Conservation (phyloP, 1,140 invertebrate species). For the Arion vulgaris region DNA sequence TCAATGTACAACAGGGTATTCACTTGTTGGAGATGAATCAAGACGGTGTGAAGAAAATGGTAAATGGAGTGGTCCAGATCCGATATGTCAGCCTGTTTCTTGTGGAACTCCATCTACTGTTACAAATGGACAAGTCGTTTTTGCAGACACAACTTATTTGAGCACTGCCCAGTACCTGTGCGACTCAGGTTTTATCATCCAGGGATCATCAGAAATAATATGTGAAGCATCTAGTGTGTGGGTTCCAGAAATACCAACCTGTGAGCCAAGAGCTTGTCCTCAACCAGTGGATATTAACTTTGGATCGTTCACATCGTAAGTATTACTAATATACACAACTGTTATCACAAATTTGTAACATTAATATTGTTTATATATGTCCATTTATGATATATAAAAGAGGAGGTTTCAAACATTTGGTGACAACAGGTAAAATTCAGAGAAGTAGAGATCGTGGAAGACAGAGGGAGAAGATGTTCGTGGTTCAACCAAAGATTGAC, state of each 20-base stretch:
- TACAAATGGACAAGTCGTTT: constrained; percentile 48
- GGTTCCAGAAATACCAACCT: constrained; percentile 58
- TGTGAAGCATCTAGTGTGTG: constrained; percentile 63
- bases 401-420: too few relatives aligned
- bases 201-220: constrained; percentile 51
- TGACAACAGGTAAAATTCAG: too few relatives aligned
- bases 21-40: constrained; percentile 68
- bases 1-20: constrained; percentile 71
- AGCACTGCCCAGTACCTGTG: constrained; percentile 50
- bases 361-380: not conserved
- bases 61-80: constrained; percentile 86
- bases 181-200: constrained; percentile 63
- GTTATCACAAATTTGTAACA: not conserved
- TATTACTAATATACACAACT: not conserved
- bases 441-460: too few relatives aligned
- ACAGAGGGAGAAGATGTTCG: too few relatives aligned
- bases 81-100: constrained; percentile 79
- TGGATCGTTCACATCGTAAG: constrained; percentile 13
- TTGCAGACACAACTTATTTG: constrained; percentile 37
- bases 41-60: constrained; percentile 89
- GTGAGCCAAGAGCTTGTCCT: constrained; percentile 60
- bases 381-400: too few relatives aligned
- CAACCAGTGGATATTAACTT: constrained; percentile 17
- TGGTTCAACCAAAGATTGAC: too few relatives aligned
- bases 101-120: constrained; percentile 54